Evolutionary conservation across 2,888 invertebrate species (phyloP).

Genomic region (Drosophila monieri): DNA sequence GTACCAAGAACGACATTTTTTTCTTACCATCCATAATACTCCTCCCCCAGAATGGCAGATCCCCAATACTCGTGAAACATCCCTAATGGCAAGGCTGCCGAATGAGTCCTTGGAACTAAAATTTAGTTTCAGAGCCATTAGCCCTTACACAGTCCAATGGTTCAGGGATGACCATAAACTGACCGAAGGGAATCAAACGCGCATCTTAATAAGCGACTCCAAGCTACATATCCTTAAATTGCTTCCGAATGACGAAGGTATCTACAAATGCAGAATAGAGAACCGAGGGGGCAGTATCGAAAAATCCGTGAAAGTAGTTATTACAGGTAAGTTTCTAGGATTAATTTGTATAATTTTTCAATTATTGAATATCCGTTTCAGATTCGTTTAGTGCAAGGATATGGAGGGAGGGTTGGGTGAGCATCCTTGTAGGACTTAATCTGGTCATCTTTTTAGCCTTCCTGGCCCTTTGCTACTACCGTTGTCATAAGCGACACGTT

Average conservation of each 20-base stretch:
- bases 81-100: conserved; percentile 80
- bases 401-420: conserved; percentile 80
- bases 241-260: conserved; percentile 86
- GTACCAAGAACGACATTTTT: conserved; percentile 67
- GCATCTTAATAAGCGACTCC: conserved; percentile 68
- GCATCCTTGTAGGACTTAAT: conserved; percentile 68
- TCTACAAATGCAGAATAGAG: conserved; percentile 85
- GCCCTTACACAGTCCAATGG: conserved; percentile 88
- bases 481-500: conserved; percentile 84
- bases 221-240: conserved; percentile 85
- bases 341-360: too few relatives aligned
- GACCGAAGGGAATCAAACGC: conserved; percentile 81
- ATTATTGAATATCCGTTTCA: too few relatives aligned
- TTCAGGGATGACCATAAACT: conserved; percentile 85
- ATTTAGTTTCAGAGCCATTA: conserved; percentile 86
- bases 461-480: conserved; percentile 75
- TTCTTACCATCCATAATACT: conserved; percentile 82
- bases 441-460: conserved; percentile 77
- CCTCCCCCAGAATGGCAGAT: conserved; percentile 80
- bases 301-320: conserved; percentile 82
- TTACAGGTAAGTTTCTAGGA: conserved; percentile 82
- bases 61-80: conserved; percentile 84
- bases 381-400: too few relatives aligned
- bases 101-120: conserved; percentile 80
- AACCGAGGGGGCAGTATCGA: conserved; percentile 85